Conservation (phyloP, 2,888 invertebrate genomes). For the Adelphocoris suturalis region DNA sequence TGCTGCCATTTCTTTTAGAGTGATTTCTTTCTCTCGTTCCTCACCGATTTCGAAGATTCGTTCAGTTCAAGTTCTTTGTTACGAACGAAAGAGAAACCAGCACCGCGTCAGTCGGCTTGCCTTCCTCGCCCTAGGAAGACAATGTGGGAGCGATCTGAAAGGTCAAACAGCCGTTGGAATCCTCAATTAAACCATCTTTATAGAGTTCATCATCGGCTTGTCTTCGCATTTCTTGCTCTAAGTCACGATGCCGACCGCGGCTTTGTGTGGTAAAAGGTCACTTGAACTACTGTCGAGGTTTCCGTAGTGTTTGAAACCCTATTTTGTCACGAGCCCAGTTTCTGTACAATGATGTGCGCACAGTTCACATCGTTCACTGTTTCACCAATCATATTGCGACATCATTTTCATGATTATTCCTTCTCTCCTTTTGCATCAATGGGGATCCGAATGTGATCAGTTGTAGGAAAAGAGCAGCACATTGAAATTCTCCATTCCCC, state of each 20-base stretch:
- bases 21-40: too few relatives aligned
- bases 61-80: neutral
- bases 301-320: neutral
- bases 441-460: too few relatives aligned
- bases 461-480: too few relatives aligned
- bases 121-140: conserved; percentile 19
- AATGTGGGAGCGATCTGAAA: conserved; percentile 39
- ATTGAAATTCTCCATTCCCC: too few relatives aligned
- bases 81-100: neutral
- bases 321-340: neutral
- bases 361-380: neutral
- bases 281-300: neutral
- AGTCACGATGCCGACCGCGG: conserved; percentile 10
- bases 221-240: neutral
- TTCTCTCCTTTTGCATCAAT: too few relatives aligned
- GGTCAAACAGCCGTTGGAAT: conserved; percentile 48
- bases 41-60: too few relatives aligned
- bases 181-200: conserved; percentile 46
- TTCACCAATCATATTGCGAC: too few relatives aligned
- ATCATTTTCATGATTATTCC: too few relatives aligned
- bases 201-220: conserved; percentile 39
- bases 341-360: neutral
- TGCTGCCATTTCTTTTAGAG: too few relatives aligned
- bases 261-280: neutral
- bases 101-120: neutral